A percentile compares a stretch with the other conserved stretches of the same genome.
Conservation (phyloP, 2,888 invertebrate genomes). For the Agonopterix arenella region DNA sequence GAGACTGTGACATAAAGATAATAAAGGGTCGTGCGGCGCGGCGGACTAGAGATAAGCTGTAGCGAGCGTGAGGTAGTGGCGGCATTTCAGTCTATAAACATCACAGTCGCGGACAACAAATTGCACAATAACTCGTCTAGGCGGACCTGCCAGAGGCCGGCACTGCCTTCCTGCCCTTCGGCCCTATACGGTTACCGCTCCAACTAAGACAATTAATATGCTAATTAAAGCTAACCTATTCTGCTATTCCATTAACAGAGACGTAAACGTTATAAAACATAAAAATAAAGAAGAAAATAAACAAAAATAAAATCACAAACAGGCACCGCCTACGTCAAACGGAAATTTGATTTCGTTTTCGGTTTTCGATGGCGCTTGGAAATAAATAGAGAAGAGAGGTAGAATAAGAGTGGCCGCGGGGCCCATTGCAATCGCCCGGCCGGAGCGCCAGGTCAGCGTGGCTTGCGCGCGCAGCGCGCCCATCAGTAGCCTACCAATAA, state of each 20-base stretch:
- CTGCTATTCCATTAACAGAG: constrained; percentile 65
- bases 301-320: constrained; percentile 72
- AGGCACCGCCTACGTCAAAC: constrained; percentile 47
- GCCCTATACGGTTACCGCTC: constrained; percentile 51
- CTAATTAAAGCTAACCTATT: constrained; percentile 72
- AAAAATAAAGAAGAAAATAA: constrained; percentile 62
- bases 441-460: constrained; percentile 71
- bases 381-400: constrained; percentile 73
- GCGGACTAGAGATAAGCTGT: constrained; percentile 66
- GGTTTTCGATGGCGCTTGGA: constrained; percentile 44
- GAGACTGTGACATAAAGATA: neutral
- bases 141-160: constrained; percentile 44
- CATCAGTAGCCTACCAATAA: constrained; percentile 69
- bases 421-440: constrained; percentile 77
- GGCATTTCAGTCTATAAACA: constrained; percentile 81
- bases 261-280: constrained; percentile 68
- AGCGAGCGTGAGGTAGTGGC: constrained; percentile 75
- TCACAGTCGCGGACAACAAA: constrained; percentile 81
- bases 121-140: constrained; percentile 71
- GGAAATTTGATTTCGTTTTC: constrained; percentile 72
- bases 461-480: constrained; percentile 69
- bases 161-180: constrained; percentile 44
- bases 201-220: constrained; percentile 50
- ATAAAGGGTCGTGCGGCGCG: constrained; percentile 34
- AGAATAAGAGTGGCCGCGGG: constrained; percentile 71